Evolutionary conservation across 1,140 invertebrate species (phyloP), one percentile per base, ranked within the genome.

Genomic region (Drosophila parvula): DNA sequence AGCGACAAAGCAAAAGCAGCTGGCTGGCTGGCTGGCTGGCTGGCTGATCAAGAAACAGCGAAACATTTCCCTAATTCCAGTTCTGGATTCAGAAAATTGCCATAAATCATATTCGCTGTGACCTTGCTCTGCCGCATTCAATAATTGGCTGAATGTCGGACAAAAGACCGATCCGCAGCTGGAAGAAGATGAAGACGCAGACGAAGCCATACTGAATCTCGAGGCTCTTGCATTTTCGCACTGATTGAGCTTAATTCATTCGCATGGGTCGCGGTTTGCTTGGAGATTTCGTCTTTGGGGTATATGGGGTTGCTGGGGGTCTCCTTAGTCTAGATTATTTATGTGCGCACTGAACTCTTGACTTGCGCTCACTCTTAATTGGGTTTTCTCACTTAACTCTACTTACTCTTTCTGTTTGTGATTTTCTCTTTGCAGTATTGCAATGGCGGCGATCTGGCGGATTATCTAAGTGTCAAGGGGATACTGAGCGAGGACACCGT

Each of bases 401-500:
- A 22, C 47, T 55, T 11, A 64, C 34, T 55, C 28, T 55, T 69
- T 38, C 16, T 32, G 30, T 44, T 6, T 56, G 5, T 14, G 12
- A n/a, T 45, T 64, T 28, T 75, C 41, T 82, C 70, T 92, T 81
- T 93, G 36, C 91, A 99, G 95, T 99, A 98, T 93, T 99, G 98
- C 93, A 99, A 99, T 95, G 98, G 98, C 48, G 98, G 98, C 11
- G 98, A 99, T 93, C 94, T 99, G 90, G 98, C 98, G 30, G 99
- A 99, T 94, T 99, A 99, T 94, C 94, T 99, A 68, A 95, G 95
- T 90, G 95, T 96, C 94, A 95, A 95, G 94, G 97, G 97, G 51
- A 98, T 97, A 22, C 94, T 99, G 0, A 99, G 97, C 93, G 99
- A 99, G 93, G 97, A 98, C 89, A 99, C 98, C 2, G 99, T 99